Evolutionary conservation across 2,888 invertebrate species (phyloP).

Genomic region (Dicranocentrus wangi): DNA sequence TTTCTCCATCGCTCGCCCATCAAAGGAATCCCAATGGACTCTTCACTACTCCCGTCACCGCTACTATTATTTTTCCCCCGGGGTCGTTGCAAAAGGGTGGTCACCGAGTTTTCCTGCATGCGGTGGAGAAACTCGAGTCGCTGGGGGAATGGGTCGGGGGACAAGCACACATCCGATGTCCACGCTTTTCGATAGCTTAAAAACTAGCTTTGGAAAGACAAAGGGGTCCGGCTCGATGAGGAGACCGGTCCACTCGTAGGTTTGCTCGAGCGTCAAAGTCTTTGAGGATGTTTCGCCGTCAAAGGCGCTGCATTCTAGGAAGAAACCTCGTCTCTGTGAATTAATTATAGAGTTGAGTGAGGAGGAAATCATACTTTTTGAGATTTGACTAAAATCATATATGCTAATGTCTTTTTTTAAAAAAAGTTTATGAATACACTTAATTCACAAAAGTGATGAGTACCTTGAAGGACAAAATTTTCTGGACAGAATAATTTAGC

Average conservation of each 20-base stretch:
- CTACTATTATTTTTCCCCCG: too few relatives aligned
- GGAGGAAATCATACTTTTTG: background rate
- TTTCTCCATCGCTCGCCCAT: slow-evolving; percentile 61
- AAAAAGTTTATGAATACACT: slow-evolving; percentile 22
- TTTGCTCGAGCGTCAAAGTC: slow-evolving; percentile 76
- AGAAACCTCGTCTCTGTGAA: slow-evolving; percentile 50
- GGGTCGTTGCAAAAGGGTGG: background rate
- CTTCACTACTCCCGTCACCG: too few relatives aligned
- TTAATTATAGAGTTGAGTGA: background rate
- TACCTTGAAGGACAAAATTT: too few relatives aligned
- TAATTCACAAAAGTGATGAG: too few relatives aligned
- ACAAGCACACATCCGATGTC: slow-evolving; percentile 77
- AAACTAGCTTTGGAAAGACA: slow-evolving; percentile 75
- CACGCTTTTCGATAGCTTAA: slow-evolving; percentile 76
- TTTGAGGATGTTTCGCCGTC: slow-evolving; percentile 76
- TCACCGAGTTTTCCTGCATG: background rate
- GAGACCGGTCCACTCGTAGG: slow-evolving; percentile 76
- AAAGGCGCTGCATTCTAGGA: slow-evolving; percentile 52
- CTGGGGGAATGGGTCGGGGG: slow-evolving; percentile 74
- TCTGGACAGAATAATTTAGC: too few relatives aligned
- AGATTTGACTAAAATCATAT: too few relatives aligned
- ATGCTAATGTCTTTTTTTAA: too few relatives aligned
- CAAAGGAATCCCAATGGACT: too few relatives aligned
- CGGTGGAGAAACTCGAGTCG: slow-evolving; percentile 50
- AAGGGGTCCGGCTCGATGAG: slow-evolving; percentile 77